Evolutionary conservation across 2,888 invertebrate genomes (phyloP).

Genomic region (Alentia gelatinosa): DNA sequence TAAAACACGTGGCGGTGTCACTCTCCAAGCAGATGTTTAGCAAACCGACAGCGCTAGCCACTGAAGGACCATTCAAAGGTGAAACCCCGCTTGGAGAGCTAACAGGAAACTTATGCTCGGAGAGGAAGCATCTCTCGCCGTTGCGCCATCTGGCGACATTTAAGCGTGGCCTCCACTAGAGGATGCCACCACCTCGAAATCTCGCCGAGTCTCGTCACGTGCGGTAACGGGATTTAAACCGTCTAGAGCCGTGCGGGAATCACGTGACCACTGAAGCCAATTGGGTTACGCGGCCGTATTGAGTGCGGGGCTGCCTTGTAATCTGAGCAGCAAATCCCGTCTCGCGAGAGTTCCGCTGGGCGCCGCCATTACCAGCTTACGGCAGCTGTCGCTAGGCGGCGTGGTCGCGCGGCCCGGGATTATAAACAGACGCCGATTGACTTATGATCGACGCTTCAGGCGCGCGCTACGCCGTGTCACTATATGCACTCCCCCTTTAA

Average conservation of each 20-base stretch:
- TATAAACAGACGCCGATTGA: conserved; percentile 22
- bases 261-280: conserved; percentile 34
- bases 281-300: conserved; percentile 30
- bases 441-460: conserved; percentile 3
- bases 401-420: neutral
- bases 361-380: conserved; percentile 27
- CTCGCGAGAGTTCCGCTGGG: neutral
- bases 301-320: conserved; percentile 19
- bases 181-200: neutral
- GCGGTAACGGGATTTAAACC: conserved; percentile 33
- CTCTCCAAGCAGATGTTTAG: no score
- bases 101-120: no score
- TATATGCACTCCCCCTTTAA: neutral
- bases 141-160: neutral
- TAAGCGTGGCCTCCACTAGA: neutral
- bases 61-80: no score
- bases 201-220: conserved; percentile 13
- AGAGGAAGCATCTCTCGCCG: no score
- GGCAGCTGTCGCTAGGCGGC: neutral
- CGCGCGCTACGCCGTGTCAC: neutral
- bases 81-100: no score
- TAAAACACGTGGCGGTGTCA: no score
- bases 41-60: no score
- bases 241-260: neutral
- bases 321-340: conserved; percentile 36